A percentile compares a stretch with the other conserved stretches of the same genome.
phyloP scores from a whole-genome alignment of 1,140 invertebrate genomes.

The Holcopasites calliopsidis region DNA sequence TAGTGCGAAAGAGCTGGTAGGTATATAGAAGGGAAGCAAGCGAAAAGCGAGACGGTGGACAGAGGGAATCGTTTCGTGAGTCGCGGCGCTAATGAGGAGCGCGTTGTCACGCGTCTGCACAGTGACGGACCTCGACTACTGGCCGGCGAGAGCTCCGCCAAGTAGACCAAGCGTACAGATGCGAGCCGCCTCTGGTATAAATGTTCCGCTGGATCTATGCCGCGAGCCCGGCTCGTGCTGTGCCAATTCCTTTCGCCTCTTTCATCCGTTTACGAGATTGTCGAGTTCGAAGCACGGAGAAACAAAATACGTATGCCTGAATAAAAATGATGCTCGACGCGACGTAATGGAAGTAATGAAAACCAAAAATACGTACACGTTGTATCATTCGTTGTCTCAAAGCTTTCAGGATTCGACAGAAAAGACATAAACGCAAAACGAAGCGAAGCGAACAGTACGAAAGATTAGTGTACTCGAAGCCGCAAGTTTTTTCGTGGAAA shows the following conservation, averaged over 20 bases:
- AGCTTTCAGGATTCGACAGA: no score
- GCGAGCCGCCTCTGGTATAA: no score
- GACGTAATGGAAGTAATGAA: no score
- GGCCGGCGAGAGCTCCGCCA: conserved; percentile 21
- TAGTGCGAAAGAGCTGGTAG: not conserved
- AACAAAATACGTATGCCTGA: no score
- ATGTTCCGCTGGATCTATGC: no score
- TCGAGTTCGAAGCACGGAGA: no score
- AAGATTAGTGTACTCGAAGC: not conserved
- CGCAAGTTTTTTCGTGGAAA: not conserved
- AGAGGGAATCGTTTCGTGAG: conserved; percentile 9
- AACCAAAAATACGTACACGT: no score
- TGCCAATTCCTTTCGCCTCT: no score
- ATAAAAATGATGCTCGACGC: no score
- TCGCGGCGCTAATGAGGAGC: conserved; percentile 47
- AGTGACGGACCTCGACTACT: conserved; percentile 39
- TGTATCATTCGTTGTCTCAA: no score
- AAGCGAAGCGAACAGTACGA: not conserved
- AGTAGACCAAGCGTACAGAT: conserved; percentile 49
- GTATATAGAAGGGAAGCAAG: not conserved
- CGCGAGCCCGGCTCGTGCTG: no score
- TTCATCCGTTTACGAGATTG: no score
- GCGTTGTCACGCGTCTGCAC: conserved; percentile 25
- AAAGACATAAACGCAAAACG: not conserved
- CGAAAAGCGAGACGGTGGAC: conserved; percentile 6